Percentiles rank a stretch among this genome's conserved stretches.
Conservation (phyloP, 1,140 invertebrate species). For the Drosophila parvula region DNA sequence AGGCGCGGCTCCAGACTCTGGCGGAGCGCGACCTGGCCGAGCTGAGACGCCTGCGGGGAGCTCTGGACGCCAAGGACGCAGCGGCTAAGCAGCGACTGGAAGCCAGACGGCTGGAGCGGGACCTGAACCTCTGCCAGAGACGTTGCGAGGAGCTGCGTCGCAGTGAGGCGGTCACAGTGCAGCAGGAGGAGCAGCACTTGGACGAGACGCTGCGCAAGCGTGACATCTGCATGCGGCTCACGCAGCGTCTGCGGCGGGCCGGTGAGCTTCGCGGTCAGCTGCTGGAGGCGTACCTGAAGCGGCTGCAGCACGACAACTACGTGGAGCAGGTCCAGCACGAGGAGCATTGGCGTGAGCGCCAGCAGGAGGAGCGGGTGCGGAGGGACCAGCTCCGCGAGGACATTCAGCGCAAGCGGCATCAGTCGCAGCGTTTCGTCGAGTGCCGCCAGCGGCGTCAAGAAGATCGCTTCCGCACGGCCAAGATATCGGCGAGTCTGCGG, state of each 20-base stretch:
- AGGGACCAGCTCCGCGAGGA: slow-evolving; percentile 67
- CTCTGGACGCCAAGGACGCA: slow-evolving; percentile 70
- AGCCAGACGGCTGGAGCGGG: slow-evolving; percentile 64
- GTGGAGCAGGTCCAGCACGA: slow-evolving; percentile 79
- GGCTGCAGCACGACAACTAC: slow-evolving; percentile 78
- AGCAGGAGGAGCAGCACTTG: slow-evolving; percentile 76
- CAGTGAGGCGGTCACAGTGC: slow-evolving; percentile 67
- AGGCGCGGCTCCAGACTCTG: slow-evolving; percentile 69
- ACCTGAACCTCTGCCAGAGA: slow-evolving; percentile 61
- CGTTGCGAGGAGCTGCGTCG: slow-evolving; percentile 71
- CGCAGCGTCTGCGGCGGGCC: slow-evolving; percentile 70
- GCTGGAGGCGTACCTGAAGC: slow-evolving; percentile 66
- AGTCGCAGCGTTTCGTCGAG: slow-evolving; percentile 74
- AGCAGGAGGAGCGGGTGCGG: slow-evolving; percentile 62
- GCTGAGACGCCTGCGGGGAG: slow-evolving; percentile 61
- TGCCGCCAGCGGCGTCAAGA: slow-evolving; percentile 63
- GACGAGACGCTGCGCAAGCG: slow-evolving; percentile 70
- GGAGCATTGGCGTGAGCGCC: slow-evolving; percentile 77
- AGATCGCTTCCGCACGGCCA: slow-evolving; percentile 70
- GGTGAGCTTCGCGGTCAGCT: slow-evolving; percentile 67
- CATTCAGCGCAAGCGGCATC: slow-evolving; percentile 64
- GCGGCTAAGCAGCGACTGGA: slow-evolving; percentile 64
- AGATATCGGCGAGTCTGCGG: slow-evolving; percentile 79
- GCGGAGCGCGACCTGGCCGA: slow-evolving; percentile 71
- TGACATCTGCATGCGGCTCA: slow-evolving; percentile 70